Evolutionary conservation across 2,888 invertebrate species (phyloP), one percentile per base, ranked within the genome.

Genomic region (Alsophila aescularia): DNA sequence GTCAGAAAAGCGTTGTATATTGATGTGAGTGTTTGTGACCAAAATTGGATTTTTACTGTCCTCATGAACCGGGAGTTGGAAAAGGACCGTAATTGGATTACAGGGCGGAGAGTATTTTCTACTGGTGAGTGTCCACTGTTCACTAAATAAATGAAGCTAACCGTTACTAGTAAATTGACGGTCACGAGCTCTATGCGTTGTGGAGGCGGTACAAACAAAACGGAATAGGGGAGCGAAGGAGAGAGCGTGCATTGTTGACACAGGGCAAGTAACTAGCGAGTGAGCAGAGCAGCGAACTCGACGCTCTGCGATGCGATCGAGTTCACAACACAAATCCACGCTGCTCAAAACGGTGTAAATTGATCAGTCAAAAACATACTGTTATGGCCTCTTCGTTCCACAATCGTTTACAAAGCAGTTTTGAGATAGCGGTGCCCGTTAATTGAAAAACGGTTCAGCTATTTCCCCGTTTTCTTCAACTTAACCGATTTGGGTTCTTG

Each of bases 191-290:
- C 60, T 57, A 58, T 59, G 69, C 68, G 67, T 72, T 73, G 77
- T 72, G 75, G 70, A 77, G 79, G 77, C 75, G 79, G 76, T 62
- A 72, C 76, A 79, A 81, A 85, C 83, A 83, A 88, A 84, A 85
- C 77, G 73, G 76, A 75, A 76, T 77, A 81, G 79, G 85, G 83
- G 83, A 84, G 81, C 65, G 80, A 81, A 81, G 79, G 83, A 84
- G 85, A 83, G 83, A 82, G 83, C 81, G 79, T 61, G 58, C 79
- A 81, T 85, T 90, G 88, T 90, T 89, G 87, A 87, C 83, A 85
- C 81, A 76, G 73, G 72, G 72, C 80, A 72, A 81, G 82, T 81
- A 76, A 66, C 67, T 67, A 61, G 65, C 69, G 53, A 54, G 62
- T 65, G 59, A 67, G 45, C 47, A 43, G 59, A 67, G 45, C 47